Conservation (phyloP, 2,113 vertebrate species). For the Mugil cephalus region DNA sequence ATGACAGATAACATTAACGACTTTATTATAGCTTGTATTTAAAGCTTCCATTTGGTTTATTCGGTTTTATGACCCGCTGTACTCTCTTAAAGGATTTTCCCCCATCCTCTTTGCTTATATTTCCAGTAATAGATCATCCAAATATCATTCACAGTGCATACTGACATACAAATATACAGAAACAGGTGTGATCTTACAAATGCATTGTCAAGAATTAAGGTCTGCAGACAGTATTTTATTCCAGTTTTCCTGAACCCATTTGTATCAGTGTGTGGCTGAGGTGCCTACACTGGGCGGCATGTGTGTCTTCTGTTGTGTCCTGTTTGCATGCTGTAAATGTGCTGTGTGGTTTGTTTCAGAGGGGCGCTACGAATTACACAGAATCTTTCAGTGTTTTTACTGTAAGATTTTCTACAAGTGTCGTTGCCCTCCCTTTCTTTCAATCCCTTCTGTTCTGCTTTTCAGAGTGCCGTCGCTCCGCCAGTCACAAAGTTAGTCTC, state of each 20-base stretch:
- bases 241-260: background rate
- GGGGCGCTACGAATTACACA: constrained; percentile 21
- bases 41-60: constrained; percentile 16
- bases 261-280: background rate
- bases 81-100: background rate
- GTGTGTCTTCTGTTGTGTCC: constrained; percentile 7
- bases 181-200: background rate
- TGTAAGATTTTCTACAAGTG: background rate
- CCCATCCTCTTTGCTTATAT: background rate
- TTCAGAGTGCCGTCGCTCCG: constrained; percentile 62
- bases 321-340: constrained; percentile 50
- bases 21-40: constrained; percentile 12
- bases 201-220: background rate
- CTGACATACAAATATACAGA: background rate
- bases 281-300: constrained; percentile 9
- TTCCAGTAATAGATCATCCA: background rate
- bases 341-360: constrained; percentile 59
- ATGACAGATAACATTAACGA: background rate
- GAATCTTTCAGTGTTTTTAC: background rate
- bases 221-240: no score
- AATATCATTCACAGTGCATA: background rate
- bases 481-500: constrained; percentile 76
- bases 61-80: background rate
- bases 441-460: constrained; percentile 49
- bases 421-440: constrained; percentile 25